phyloP scores from a whole-genome alignment of 2,797 vertebrate species.

The Chrysocyon brachyurus region DNA sequence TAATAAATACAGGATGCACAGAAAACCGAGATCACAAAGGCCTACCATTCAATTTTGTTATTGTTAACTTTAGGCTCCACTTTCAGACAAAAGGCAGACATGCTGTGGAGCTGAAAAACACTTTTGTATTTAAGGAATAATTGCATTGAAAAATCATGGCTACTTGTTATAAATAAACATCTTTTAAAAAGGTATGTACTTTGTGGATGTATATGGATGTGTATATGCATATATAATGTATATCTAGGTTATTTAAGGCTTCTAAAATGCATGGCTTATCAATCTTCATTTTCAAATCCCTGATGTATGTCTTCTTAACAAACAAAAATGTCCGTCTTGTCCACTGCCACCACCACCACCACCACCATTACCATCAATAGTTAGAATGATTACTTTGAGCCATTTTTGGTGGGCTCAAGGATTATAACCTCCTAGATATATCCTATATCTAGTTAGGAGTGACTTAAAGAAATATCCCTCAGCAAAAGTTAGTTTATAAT shows the following conservation, averaged over 20 bases:
- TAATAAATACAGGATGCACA: conserved; percentile 71
- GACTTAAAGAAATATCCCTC: neutral
- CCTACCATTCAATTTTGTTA: neutral
- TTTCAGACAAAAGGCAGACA: conserved; percentile 74
- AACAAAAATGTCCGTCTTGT: neutral
- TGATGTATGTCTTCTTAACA: neutral
- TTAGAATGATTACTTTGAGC: neutral
- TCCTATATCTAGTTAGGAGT: neutral
- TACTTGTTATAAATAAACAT: neutral
- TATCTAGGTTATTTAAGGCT: neutral
- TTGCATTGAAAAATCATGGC: neutral
- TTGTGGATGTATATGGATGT: neutral
- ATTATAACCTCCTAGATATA: neutral
- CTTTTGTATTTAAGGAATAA: neutral
- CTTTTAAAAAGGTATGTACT: neutral
- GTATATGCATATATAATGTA: neutral
- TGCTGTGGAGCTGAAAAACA: conserved; percentile 27
- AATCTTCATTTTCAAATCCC: neutral
- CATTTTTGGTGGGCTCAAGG: neutral
- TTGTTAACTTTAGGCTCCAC: conserved; percentile 9
- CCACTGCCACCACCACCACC: neutral
- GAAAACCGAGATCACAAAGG: neutral
- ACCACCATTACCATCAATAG: neutral
- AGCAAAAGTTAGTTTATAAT: neutral
- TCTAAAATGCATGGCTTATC: neutral